These are phyloP conservation scores for Cyprichromis sp. DNA, from an alignment of 2,113 vertebrate species.

Conservation along the genomic window DNA sequence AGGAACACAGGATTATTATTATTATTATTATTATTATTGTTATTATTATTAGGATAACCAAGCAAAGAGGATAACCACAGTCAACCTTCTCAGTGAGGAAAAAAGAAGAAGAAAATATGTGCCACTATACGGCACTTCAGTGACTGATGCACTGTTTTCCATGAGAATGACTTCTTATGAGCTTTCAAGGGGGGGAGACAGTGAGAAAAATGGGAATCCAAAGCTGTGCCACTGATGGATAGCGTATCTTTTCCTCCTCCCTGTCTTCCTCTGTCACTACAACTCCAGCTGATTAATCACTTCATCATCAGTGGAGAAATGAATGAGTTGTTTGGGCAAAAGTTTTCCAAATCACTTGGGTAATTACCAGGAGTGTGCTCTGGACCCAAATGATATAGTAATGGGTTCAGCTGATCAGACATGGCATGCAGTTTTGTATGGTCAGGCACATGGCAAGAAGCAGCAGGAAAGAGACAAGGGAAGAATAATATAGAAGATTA, in stretches of 20 bases:
- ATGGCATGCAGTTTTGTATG: slow-evolving; percentile 3
- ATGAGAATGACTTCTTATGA: slow-evolving; percentile 12
- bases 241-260: slow-evolving; percentile 21
- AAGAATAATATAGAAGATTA: background rate
- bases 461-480: background rate
- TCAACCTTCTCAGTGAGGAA: background rate
- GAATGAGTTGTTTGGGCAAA: slow-evolving; percentile 60
- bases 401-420: slow-evolving; percentile 4
- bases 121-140: slow-evolving; percentile 5
- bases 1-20: background rate
- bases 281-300: slow-evolving; percentile 58
- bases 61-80: background rate
- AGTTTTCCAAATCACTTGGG: slow-evolving; percentile 51
- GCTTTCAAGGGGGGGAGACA: background rate
- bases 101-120: background rate
- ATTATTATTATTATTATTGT: background rate
- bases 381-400: slow-evolving; percentile 18
- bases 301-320: slow-evolving; percentile 55
- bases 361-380: slow-evolving; percentile 54
- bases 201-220: slow-evolving; percentile 19
- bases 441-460: background rate
- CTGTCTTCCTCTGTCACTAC: slow-evolving; percentile 32
- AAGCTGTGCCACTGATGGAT: slow-evolving; percentile 62
- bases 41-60: background rate
- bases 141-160: slow-evolving; percentile 44